These are phyloP conservation scores for Allacma fusca DNA, from an alignment of 2,888 invertebrate species.

Conservation along the genomic window DNA sequence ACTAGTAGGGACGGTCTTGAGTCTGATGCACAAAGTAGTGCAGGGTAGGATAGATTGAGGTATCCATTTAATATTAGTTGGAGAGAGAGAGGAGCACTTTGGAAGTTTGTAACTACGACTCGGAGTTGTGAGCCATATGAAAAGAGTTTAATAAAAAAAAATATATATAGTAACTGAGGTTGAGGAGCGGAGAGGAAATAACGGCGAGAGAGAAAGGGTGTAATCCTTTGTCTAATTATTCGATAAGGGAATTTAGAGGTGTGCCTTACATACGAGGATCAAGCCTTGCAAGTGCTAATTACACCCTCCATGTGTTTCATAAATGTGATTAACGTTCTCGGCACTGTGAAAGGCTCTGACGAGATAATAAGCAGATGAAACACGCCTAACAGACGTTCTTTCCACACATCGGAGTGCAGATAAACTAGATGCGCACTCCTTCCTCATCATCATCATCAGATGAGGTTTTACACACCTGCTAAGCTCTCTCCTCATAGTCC, in stretches of 20 bases:
- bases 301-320: slow-evolving; percentile 60
- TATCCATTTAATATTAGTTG: too few species aligned
- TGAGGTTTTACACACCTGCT: slow-evolving; percentile 50
- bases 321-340: slow-evolving; percentile 60
- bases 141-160: neutral
- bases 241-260: slow-evolving; percentile 58
- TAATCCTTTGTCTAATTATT: slow-evolving; percentile 55
- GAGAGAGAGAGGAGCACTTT: too few species aligned
- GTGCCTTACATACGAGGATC: slow-evolving; percentile 54
- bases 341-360: slow-evolving; percentile 55
- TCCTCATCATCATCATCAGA: slow-evolving; percentile 54
- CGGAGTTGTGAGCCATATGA: neutral
- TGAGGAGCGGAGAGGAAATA: slow-evolving; percentile 28
- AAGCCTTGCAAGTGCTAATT: slow-evolving; percentile 60
- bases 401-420: slow-evolving; percentile 45
- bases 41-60: too few species aligned
- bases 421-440: slow-evolving; percentile 53
- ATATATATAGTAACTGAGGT: neutral
- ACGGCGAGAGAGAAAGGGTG: slow-evolving; percentile 25
- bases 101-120: neutral
- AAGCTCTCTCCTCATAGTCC: slow-evolving; percentile 29
- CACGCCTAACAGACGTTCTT: slow-evolving; percentile 49
- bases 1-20: too few species aligned
- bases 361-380: slow-evolving; percentile 61
- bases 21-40: too few species aligned